Evolutionary conservation across 2,113 vertebrate genomes (phyloP), one percentile per base, ranked within the genome.

Genomic region (Tamias sibiricus): DNA sequence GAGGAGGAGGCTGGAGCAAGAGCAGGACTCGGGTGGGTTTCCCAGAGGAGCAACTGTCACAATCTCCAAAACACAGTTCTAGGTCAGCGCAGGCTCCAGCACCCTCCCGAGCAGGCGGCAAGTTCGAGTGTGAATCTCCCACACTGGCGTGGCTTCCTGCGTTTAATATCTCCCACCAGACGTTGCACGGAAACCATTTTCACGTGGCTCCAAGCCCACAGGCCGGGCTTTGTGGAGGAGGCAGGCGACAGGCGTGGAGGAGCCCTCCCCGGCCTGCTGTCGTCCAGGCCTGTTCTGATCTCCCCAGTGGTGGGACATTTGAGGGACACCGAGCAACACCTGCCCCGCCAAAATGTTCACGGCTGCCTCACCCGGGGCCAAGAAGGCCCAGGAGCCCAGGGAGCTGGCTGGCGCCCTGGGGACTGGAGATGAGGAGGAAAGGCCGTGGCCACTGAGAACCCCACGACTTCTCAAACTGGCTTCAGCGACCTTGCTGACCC

Each of bases 171-270:
- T 20, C 49, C 57, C 28, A 16, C 0, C 6, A 4, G 8, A 24
- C 20, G 40, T 7, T 1, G 35, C 44, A 22, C 20, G 22, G 64
- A 28, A 49, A 17, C 28, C 30, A 44, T 5, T 19, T 47, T 59
- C 68, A 13, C 16, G 2, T 8, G 8, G 13, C 35, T 49, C 1
- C 54, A 24, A 24, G 13, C 47, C 40, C 44, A 6, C 0, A 0
- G 13, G 35, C 40, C 1, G 0, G 40, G n/a, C n/a, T 9, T 14
- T n/a, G 1, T 2, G 40, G 77, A 64, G 37, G 52, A 32, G 17
- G 4, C 12, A 13, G 0, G 0, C 8, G 28, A 12, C 11, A 32
- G 49, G 24, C 1, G 37, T 4, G 24, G 54, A 57, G 22, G 2
- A 24, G 14, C 57, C 24, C 79, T 57, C 37, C 37, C 37, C 11